Evolutionary conservation across 2,888 invertebrate genomes (phyloP).

Genomic region (Caenorhabditis sp.): DNA sequence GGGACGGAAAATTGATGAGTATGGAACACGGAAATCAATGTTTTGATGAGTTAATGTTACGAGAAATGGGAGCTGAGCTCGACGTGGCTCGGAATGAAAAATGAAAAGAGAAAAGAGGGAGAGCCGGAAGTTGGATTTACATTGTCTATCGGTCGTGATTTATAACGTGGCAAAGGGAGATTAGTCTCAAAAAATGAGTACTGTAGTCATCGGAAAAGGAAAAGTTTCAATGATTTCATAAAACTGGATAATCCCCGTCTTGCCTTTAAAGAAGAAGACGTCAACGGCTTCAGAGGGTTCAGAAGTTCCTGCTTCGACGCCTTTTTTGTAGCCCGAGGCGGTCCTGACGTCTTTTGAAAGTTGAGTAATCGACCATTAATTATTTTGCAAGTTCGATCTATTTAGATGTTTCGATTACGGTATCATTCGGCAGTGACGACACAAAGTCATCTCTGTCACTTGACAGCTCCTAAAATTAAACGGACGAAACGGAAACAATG

Average conservation of each 20-base stretch:
- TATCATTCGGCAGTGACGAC: no score
- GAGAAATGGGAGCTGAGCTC: neutral
- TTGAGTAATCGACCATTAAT: no score
- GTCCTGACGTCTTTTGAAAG: neutral
- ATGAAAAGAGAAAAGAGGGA: neutral
- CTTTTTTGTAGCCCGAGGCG: neutral
- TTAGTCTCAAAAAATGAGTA: neutral
- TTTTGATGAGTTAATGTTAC: constrained; percentile 1
- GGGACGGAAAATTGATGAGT: neutral
- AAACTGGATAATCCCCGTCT: no score
- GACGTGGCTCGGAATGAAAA: no score
- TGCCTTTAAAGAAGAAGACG: neutral
- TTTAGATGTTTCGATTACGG: no score
- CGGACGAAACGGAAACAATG: constrained; percentile 41
- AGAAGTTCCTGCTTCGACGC: neutral
- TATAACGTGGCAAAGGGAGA: neutral
- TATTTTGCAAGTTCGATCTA: no score
- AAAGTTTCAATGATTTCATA: no score
- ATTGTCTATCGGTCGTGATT: neutral
- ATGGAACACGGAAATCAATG: neutral
- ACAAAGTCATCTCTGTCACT: no score
- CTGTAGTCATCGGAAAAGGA: neutral
- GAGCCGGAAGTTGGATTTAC: neutral
- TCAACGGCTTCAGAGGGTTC: neutral
- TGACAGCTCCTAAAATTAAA: constrained; percentile 28